A percentile compares a stretch with the other conserved stretches of the same genome.
Conservation (phyloP, 1,140 invertebrate species). For the Subanguina moxae region DNA sequence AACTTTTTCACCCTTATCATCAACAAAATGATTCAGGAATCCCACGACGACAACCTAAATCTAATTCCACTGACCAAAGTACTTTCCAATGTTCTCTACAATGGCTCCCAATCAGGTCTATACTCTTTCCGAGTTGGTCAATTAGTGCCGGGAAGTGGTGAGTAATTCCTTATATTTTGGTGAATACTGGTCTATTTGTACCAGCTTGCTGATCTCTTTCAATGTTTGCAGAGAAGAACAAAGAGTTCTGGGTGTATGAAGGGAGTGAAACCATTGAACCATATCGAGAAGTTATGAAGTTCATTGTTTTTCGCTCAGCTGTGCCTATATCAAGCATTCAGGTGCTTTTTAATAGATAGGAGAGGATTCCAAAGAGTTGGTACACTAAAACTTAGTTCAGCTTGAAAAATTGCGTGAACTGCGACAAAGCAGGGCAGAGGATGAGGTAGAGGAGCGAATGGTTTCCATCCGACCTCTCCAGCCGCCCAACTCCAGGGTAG, state of each 20-base stretch:
- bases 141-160: conserved; percentile 38
- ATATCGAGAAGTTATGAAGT: conserved; percentile 56
- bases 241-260: conserved; percentile 59
- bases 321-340: conserved; percentile 55
- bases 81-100: conserved; percentile 47
- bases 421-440: conserved; percentile 44
- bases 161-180: conserved; percentile 14
- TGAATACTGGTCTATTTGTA: too few species aligned
- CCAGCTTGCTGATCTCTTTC: too few species aligned
- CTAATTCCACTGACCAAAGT: conserved; percentile 50
- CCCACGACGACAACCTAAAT: conserved; percentile 53
- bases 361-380: background rate
- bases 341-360: conserved; percentile 24
- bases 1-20: background rate
- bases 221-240: conserved; percentile 46
- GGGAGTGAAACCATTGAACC: conserved; percentile 56
- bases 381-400: conserved; percentile 27
- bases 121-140: conserved; percentile 28
- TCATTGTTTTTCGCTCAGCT: conserved; percentile 56
- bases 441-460: conserved; percentile 55
- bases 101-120: conserved; percentile 45
- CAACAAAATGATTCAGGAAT: conserved; percentile 37
- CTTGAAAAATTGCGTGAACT: conserved; percentile 53
- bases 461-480: conserved; percentile 46
- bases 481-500: conserved; percentile 33